Conservation (phyloP, 1,140 invertebrate species). For the Asobara japonica region DNA sequence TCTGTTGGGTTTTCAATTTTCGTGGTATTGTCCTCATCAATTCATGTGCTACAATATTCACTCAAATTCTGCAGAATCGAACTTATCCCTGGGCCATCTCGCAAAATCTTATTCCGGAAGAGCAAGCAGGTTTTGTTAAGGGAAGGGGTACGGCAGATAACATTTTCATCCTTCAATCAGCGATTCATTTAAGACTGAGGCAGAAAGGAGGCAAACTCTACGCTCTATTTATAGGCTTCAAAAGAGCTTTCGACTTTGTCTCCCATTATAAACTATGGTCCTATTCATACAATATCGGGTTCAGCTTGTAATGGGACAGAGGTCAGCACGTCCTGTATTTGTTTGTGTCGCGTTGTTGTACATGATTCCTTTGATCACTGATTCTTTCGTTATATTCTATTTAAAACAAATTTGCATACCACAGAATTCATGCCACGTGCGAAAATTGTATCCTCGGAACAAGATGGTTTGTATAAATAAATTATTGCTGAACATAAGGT, state of each 20-base stretch:
- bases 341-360: too few species aligned
- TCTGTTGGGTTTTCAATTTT: neutral
- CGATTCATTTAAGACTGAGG: neutral
- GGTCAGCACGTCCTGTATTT: too few species aligned
- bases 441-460: too few species aligned
- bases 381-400: too few species aligned
- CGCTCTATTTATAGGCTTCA: neutral
- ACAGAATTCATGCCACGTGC: too few species aligned
- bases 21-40: neutral
- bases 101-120: constrained; percentile 9
- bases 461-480: too few species aligned
- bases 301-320: too few species aligned
- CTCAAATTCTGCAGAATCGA: neutral
- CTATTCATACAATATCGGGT: constrained; percentile 12
- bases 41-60: constrained; percentile 3
- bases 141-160: constrained; percentile 30
- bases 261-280: neutral
- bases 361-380: too few species aligned
- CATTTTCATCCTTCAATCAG: constrained; percentile 17
- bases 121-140: constrained; percentile 21
- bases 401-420: too few species aligned
- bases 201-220: constrained; percentile 8
- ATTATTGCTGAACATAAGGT: too few species aligned
- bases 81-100: neutral
- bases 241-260: constrained; percentile 33